phyloP scores from a whole-genome alignment of 2,797 vertebrate species.

The Propithecus perrieri region DNA sequence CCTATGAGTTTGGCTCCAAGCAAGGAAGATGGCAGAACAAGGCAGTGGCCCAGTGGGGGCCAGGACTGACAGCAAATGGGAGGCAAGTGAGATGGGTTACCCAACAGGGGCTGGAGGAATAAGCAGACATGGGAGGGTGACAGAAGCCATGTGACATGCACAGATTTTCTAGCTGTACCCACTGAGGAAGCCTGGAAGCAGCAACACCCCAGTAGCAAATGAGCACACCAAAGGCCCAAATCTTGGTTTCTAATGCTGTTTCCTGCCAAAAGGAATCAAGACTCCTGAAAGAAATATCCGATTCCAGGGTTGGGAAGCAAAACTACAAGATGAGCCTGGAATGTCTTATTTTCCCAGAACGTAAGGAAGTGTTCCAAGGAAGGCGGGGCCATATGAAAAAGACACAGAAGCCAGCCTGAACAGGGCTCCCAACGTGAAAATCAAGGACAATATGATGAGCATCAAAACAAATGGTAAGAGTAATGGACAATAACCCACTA shows the following conservation, averaged over 20 bases:
- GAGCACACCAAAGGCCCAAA: not conserved
- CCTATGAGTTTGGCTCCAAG: not conserved
- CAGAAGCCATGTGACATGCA: fast-evolving
- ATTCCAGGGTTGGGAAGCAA: not conserved
- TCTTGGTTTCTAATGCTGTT: not conserved
- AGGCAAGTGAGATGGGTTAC: not conserved
- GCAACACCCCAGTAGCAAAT: not conserved
- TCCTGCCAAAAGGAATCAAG: not conserved
- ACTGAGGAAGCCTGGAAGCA: not conserved
- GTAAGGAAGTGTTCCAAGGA: not conserved
- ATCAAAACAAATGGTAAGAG: not conserved
- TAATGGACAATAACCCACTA: not conserved
- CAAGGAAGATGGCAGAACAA: not conserved
- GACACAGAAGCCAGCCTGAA: not conserved
- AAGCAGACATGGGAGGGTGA: not conserved
- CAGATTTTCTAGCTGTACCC: not conserved
- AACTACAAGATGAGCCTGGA: not conserved
- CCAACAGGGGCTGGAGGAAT: too few relatives aligned
- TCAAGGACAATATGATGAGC: not conserved
- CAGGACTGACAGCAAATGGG: not conserved
- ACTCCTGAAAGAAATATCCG: not conserved
- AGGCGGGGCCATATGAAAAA: not conserved
- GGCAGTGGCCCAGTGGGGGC: not conserved
- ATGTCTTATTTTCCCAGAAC: not conserved
- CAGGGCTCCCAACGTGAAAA: not conserved